Conservation (phyloP, 1,140 invertebrate genomes). For the Calephelis nemesis region DNA sequence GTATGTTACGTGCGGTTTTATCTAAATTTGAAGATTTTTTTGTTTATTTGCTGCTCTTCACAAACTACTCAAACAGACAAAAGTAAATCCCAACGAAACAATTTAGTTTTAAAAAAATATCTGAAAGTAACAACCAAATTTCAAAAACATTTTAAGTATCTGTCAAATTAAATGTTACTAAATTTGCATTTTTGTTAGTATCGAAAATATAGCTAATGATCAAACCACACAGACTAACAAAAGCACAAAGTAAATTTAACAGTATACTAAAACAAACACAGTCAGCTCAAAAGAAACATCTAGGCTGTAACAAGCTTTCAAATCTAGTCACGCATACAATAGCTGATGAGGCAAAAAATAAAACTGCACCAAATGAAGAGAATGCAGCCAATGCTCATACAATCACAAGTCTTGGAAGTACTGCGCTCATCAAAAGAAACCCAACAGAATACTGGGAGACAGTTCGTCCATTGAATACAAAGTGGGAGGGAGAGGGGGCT, state of each 20-base stretch:
- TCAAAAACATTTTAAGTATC: no score
- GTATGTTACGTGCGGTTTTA: no score
- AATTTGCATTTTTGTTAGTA: no score
- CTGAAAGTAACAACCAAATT: no score
- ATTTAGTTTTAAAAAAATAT: no score
- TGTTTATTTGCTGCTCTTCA: no score
- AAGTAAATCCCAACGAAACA: no score
- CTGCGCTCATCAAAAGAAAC: constrained; percentile 43
- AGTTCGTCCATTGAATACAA: constrained; percentile 37
- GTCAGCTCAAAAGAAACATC: constrained; percentile 1
- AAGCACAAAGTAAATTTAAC: background rate
- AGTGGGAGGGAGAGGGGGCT: constrained; percentile 26
- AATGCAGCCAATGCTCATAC: constrained; percentile 42
- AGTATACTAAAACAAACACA: constrained; percentile 6
- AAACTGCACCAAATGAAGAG: constrained; percentile 48
- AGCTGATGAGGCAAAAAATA: constrained; percentile 37
- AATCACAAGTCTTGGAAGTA: constrained; percentile 44
- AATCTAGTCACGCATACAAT: constrained; percentile 28
- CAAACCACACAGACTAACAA: no score
- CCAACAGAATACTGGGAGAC: constrained; percentile 36
- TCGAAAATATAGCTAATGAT: no score
- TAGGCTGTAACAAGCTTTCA: background rate
- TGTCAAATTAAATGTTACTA: no score
- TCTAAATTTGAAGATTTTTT: no score
- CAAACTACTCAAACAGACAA: no score